A percentile compares a stretch with the other conserved stretches of the same genome.
phyloP scores from a whole-genome alignment of 2,797 vertebrate genomes.

The Catamblyrhynchus diadema region DNA sequence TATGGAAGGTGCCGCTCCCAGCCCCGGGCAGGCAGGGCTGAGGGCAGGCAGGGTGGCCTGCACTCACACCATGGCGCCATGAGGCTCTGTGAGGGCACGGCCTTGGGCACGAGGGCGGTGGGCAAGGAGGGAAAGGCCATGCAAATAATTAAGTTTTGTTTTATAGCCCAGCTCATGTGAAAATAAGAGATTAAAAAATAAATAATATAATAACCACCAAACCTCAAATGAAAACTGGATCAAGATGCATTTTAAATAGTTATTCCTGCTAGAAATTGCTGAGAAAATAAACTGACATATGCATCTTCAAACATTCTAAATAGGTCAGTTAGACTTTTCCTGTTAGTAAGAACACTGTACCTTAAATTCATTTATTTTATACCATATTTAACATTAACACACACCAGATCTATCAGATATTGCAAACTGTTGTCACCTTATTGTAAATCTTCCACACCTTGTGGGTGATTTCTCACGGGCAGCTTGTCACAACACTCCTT shows the following conservation, averaged over 20 bases:
- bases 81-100: background rate
- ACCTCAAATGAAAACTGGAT: background rate
- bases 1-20: background rate
- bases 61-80: too few species aligned
- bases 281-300: background rate
- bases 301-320: background rate
- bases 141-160: background rate
- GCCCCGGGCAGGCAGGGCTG: background rate
- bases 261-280: background rate
- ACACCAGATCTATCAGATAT: background rate
- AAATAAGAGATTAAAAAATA: background rate
- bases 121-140: background rate
- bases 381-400: background rate
- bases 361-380: background rate
- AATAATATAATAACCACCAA: background rate
- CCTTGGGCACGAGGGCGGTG: rapidly evolving
- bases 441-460: too few species aligned
- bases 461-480: too few species aligned
- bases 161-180: background rate
- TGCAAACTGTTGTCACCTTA: background rate
- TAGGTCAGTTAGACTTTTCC: background rate
- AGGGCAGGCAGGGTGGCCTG: background rate
- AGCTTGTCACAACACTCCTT: too few species aligned
- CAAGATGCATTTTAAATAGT: background rate
- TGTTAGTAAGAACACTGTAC: background rate